Evolutionary conservation across 2,113 vertebrate species (phyloP), one percentile per base, ranked within the genome.

Genomic region (Garra rufa): DNA sequence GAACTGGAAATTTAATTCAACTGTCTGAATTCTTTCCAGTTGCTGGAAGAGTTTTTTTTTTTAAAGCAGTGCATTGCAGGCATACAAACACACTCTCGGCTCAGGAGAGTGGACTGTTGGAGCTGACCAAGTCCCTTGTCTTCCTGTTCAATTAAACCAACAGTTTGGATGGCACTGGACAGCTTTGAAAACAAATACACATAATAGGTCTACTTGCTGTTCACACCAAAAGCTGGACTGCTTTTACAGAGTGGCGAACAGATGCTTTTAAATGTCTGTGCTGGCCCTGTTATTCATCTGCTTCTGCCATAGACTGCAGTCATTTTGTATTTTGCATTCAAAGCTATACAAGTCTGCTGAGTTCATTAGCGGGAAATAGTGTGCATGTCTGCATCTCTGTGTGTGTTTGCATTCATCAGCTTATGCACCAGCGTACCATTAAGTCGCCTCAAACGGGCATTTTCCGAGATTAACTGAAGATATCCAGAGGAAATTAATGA

Each of bases 131-230:
- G 57, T 67, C 34, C 38, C 63, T 78, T 84, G 50, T 76, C 77
- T 76, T 24, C 30, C 77, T 57, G 26, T 85, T 61, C 26, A 79
- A 61, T 73, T 83, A 82, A 48, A 73, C 46, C 43, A 67, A 52
- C 46, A 81, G 79, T 44, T 34, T 28, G 57, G 80, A 74, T 28
- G 55, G 73, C 76, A 48, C 1, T 55, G 89, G 84, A 91, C 85
- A 85, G 82, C 28, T 86, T 76, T 69, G 79, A 91, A 93, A 89
- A 88, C 83, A 92, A 90, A 88, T 92, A 88, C 89, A 88, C 85
- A 76, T 91, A 89, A 89, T 88, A 89, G 48, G 74, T 41, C 85
- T 91, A 89, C 91, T 89, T 89, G 86, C 89, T 88, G 90, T 88
- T 73, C 70, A 69, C 24, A 85, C 91, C 92, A 92, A 94, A 92